A percentile compares a stretch with the other conserved stretches of the same genome.
Conservation (phyloP, 2,888 invertebrate genomes). For the Cremastinae sp. region DNA sequence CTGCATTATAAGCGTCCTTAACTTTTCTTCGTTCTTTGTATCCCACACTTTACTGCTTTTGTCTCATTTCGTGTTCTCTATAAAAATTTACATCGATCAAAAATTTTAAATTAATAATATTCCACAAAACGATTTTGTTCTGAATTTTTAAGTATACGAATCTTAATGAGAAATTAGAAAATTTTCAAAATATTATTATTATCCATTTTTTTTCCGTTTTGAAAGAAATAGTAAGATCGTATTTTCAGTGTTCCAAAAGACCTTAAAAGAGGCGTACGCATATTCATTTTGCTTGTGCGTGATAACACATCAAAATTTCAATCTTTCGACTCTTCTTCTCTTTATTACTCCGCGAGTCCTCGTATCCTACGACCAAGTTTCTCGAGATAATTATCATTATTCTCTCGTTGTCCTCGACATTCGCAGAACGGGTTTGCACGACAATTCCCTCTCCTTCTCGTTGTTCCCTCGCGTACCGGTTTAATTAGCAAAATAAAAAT, state of each 20-base stretch:
- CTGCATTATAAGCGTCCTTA: background rate
- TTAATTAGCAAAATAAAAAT: conserved; percentile 58
- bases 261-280: conserved; percentile 48
- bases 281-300: conserved; percentile 4
- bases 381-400: conserved; percentile 55
- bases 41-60: conserved; percentile 6
- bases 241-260: conserved; percentile 46
- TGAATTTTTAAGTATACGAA: no score
- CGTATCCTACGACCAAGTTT: conserved; percentile 18
- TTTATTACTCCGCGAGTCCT: conserved; percentile 11
- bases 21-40: conserved; percentile 16
- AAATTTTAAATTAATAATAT: no score
- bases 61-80: conserved; percentile 4
- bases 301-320: conserved; percentile 21
- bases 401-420: conserved; percentile 57
- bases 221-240: no score
- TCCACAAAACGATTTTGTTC: no score
- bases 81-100: no score
- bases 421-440: conserved; percentile 48
- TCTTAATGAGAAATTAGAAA: no score
- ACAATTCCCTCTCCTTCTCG: conserved; percentile 25
- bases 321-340: conserved; percentile 25
- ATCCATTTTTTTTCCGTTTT: no score
- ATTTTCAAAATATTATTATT: no score
- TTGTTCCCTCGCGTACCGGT: conserved; percentile 15